Evolutionary conservation across 2,888 invertebrate species (phyloP).

Genomic region (Eilema sororculum): DNA sequence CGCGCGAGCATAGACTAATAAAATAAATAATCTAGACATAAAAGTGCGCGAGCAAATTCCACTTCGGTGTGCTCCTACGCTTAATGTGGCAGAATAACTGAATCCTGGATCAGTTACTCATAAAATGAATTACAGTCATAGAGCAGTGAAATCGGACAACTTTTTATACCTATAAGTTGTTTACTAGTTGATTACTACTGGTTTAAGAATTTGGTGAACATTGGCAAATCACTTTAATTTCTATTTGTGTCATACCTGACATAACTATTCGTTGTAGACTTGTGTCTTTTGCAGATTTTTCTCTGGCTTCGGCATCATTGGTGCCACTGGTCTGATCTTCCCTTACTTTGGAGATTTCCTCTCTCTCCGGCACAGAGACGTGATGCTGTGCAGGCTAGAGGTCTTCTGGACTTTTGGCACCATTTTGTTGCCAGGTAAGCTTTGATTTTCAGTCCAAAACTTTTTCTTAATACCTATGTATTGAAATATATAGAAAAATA

Average conservation of each 20-base stretch:
- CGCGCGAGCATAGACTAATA: too few relatives aligned
- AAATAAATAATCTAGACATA: too few relatives aligned
- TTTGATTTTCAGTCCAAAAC: not conserved
- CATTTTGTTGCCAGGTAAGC: slow-evolving; percentile 86
- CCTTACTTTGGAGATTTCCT: slow-evolving; percentile 88
- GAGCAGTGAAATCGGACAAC: too few relatives aligned
- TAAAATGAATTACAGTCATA: too few relatives aligned
- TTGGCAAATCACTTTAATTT: slow-evolving; percentile 24
- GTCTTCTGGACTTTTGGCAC: slow-evolving; percentile 88
- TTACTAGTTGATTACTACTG: too few relatives aligned
- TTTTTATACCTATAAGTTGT: too few relatives aligned
- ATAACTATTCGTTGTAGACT: slow-evolving; percentile 77
- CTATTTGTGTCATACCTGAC: slow-evolving; percentile 52
- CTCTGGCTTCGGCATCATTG: slow-evolving; percentile 89
- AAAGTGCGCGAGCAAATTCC: too few relatives aligned
- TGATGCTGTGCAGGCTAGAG: slow-evolving; percentile 86
- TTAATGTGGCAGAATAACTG: too few relatives aligned
- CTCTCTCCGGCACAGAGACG: slow-evolving; percentile 83
- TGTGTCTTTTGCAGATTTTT: slow-evolving; percentile 83
- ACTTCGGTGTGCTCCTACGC: too few relatives aligned
- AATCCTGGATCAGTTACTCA: too few relatives aligned
- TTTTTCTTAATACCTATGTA: too few relatives aligned
- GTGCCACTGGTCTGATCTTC: slow-evolving; percentile 87
- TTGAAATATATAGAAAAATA: too few relatives aligned
- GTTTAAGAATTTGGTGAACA: not conserved